Percentiles rank a stretch among this genome's conserved stretches.
phyloP scores from a whole-genome alignment of 2,797 vertebrate genomes.

The Tachyglossus aculeatus region DNA sequence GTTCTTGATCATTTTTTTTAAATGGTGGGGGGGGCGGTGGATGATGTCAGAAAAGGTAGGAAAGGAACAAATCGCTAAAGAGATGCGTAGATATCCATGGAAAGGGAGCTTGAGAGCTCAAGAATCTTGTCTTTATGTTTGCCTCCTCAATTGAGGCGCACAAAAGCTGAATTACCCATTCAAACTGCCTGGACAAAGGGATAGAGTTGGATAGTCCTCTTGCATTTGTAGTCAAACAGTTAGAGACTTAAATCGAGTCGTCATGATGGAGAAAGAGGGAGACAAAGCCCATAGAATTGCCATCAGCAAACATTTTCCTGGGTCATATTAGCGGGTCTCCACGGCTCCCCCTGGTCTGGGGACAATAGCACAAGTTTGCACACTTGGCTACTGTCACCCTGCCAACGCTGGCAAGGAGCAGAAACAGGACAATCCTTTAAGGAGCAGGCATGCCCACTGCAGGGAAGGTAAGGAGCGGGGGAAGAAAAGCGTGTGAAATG shows the following conservation, averaged over 20 bases:
- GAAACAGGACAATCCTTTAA: conserved; percentile 93
- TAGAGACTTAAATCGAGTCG: conserved; percentile 99
- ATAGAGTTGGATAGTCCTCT: conserved; percentile 98
- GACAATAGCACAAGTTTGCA: conserved; percentile 99
- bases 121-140: conserved; percentile 99
- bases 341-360: conserved; percentile 95
- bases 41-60: conserved; percentile 88
- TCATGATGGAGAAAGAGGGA: conserved; percentile 99
- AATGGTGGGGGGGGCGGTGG: conserved; percentile 46
- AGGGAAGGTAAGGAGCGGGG: conserved; percentile 86
- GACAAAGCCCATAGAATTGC: conserved; percentile 99
- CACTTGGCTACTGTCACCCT: conserved; percentile 99
- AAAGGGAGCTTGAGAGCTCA: conserved; percentile 96
- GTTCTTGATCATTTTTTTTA: conserved; percentile 68
- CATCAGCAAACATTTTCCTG: conserved; percentile 99
- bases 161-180: conserved; percentile 99
- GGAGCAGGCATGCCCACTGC: conserved; percentile 87
- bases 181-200: conserved; percentile 95
- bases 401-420: conserved; percentile 97
- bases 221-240: conserved; percentile 99
- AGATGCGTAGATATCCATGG: conserved; percentile 98
- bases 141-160: conserved; percentile 99
- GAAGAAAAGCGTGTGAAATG: conserved; percentile 90
- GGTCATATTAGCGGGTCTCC: conserved; percentile 99
- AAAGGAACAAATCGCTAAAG: conserved; percentile 82